phyloP scores from a whole-genome alignment of 2,888 invertebrate genomes.

The Blastobasis adustella region DNA sequence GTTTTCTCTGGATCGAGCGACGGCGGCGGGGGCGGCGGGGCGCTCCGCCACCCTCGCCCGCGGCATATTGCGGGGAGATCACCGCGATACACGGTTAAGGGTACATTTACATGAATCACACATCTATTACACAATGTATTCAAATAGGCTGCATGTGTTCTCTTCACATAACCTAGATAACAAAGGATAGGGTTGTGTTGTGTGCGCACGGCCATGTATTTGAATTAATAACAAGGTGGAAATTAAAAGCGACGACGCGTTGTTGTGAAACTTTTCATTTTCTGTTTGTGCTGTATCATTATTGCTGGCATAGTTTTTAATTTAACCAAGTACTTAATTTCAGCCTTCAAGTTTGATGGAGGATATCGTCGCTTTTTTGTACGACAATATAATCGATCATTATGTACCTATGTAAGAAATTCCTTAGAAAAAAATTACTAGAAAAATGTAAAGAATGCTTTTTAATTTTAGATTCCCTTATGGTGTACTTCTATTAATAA shows the following conservation, averaged over 20 bases:
- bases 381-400: no score
- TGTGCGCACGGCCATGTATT: slow-evolving; percentile 5
- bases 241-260: slow-evolving; percentile 18
- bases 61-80: slow-evolving; percentile 36
- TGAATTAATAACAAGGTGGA: slow-evolving; percentile 37
- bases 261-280: slow-evolving; percentile 6
- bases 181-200: slow-evolving; percentile 46
- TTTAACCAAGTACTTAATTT: no score
- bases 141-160: slow-evolving; percentile 59
- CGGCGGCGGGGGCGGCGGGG: slow-evolving; percentile 8
- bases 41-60: slow-evolving; percentile 38
- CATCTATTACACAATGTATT: slow-evolving; percentile 60
- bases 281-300: slow-evolving; percentile 2
- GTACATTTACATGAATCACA: slow-evolving; percentile 70
- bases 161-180: slow-evolving; percentile 60
- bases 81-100: slow-evolving; percentile 65
- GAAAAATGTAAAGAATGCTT: no score
- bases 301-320: not conserved
- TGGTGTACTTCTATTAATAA: no score
- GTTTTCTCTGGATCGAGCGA: slow-evolving; percentile 45
- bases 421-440: no score
- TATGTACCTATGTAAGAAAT: no score
- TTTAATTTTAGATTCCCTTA: no score
- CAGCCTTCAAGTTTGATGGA: no score
- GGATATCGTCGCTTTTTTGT: no score